Evolutionary conservation across 2,888 invertebrate genomes (phyloP), one percentile per base, ranked within the genome.

Genomic region (Torymus aiolomorphi): DNA sequence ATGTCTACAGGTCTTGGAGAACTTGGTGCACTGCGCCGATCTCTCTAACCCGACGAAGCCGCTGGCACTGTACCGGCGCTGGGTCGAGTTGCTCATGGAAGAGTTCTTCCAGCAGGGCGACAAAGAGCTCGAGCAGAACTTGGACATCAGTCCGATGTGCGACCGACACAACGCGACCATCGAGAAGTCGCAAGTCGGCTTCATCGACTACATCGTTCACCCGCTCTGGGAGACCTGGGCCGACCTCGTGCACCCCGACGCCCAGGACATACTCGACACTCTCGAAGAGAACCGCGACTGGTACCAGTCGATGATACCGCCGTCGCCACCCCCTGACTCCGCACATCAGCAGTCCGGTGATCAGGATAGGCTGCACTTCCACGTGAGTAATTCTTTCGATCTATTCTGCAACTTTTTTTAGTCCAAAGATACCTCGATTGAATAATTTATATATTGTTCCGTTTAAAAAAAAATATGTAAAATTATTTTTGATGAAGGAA

Each of bases 181-280:
- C 89, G 99, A 99, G 91, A 99, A 99, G 92, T 96, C 98, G 88
- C 99, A 99, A 93, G 98, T 99, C 90, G 98, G 98, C 86, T 99
- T 99, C 91, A 99, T 99, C 90, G 99, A 99, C 92, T 99, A 98
- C 92, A 99, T 99, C 90, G 99, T 99, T 59, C 99, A 99, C 92
- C 99, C 99, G 2, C 92, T 99, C 82, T 99, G 98, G 98, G 99
- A 99, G 91, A 99, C 99, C 73, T 99, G 99, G 99, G 98, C 98
- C 13, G 99, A 99, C 91, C 93, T 99, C 83, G 99, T 99, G 67
- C 98, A 98, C 91, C 99, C 99, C 2, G 99, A 99, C 90, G 99
- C 99, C 70, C 98, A 99, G 92, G 97, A 98, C 85, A 99, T 99
- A 87, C 93, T 99, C 84, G 98, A 99, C 91, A 98, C 97, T 70